Conservation (phyloP, 2,797 vertebrate species). For the Gymnothorax javanicus region DNA sequence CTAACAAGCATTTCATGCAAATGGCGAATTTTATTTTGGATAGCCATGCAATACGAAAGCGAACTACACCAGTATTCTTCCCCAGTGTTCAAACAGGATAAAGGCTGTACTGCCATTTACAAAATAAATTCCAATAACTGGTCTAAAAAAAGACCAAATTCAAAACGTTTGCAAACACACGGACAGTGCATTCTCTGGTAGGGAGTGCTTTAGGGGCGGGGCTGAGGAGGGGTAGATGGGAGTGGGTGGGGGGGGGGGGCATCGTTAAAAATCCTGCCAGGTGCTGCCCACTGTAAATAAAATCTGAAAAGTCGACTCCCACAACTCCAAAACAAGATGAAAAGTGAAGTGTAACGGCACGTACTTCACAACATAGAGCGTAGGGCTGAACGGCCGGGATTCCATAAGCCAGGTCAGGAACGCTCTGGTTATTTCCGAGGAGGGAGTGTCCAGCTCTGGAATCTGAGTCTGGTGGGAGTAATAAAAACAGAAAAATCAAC, state of each 20-base stretch:
- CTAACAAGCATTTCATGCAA: background rate
- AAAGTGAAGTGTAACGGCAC: conserved; percentile 48
- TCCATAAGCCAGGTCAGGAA: conserved; percentile 94
- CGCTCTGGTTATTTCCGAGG: conserved; percentile 83
- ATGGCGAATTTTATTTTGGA: background rate
- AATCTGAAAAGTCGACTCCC: no score
- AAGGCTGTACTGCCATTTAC: background rate
- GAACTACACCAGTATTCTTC: background rate
- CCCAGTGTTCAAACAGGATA: background rate
- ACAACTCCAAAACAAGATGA: background rate
- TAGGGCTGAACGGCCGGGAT: conserved; percentile 78
- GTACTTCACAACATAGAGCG: conserved; percentile 89
- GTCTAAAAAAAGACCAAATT: conserved; percentile 24
- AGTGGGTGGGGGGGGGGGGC: no score
- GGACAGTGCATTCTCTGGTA: background rate
- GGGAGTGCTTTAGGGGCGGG: no score
- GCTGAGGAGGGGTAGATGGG: no score
- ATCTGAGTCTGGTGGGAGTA: conserved; percentile 76
- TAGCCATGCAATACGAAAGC: no score
- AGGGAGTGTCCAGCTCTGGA: conserved; percentile 84
- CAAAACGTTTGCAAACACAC: conserved; percentile 36
- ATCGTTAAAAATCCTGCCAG: no score
- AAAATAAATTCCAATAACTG: background rate
- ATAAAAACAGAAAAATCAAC: conserved; percentile 30
- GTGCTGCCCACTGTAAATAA: no score